Evolutionary conservation across 1,140 invertebrate genomes (phyloP).

Genomic region (Akabosia matsudoensis): DNA sequence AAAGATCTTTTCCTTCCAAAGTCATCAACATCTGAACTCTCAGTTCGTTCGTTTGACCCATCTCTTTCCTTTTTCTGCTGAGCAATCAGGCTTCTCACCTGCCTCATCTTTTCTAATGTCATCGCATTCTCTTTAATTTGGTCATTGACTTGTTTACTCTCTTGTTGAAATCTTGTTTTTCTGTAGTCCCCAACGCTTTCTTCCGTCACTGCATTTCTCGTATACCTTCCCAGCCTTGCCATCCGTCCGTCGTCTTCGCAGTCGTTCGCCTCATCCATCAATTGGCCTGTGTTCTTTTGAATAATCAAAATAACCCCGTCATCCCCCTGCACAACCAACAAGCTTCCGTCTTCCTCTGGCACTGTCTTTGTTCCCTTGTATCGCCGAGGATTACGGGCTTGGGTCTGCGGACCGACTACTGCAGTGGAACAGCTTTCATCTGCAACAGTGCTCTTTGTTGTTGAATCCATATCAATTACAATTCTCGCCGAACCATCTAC

Average conservation of each 20-base stretch:
- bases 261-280: not conserved
- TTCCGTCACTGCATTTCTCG: not conserved
- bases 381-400: too few species aligned
- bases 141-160: not conserved
- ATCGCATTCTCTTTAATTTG: conserved; percentile 14
- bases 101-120: conserved; percentile 18
- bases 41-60: not conserved
- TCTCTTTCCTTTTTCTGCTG: not conserved
- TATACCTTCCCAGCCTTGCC: not conserved
- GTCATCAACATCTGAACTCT: not conserved
- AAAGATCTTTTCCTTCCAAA: not conserved
- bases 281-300: conserved; percentile 2
- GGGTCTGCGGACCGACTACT: too few species aligned
- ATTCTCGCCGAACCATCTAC: not conserved
- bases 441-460: not conserved
- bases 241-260: not conserved
- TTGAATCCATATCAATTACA: conserved; percentile 15
- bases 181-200: not conserved
- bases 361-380: not conserved
- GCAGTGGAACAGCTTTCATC: not conserved
- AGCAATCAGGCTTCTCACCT: not conserved
- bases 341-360: not conserved
- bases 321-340: conserved; percentile 5
- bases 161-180: not conserved
- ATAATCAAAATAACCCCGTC: conserved; percentile 11